phyloP scores from a whole-genome alignment of 2,888 invertebrate genomes.

The Hydraecia micacea region DNA sequence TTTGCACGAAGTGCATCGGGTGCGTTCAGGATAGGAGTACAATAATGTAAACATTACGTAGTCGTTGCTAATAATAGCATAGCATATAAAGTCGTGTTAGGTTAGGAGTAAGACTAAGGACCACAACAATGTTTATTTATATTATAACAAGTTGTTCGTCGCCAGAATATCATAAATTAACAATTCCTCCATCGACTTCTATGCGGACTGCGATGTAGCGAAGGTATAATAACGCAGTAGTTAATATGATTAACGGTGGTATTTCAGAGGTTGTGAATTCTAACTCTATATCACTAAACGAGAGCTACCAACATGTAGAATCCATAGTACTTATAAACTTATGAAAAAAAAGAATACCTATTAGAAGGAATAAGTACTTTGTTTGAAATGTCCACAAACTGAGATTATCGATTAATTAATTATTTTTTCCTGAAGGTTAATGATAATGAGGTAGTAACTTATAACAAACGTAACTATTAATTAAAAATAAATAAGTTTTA shows the following conservation, averaged over 20 bases:
- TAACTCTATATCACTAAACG: slow-evolving; percentile 1
- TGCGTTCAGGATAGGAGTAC: slow-evolving; percentile 12
- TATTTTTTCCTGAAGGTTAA: slow-evolving; percentile 2
- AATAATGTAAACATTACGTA: slow-evolving; percentile 38
- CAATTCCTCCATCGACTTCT: not conserved
- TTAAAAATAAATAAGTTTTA: not conserved
- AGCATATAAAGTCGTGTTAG: slow-evolving; percentile 12
- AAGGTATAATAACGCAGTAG: not conserved
- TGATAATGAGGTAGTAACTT: slow-evolving; percentile 5
- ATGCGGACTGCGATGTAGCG: not conserved
- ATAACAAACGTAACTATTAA: not conserved
- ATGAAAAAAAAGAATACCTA: not conserved
- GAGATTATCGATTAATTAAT: slow-evolving; percentile 11
- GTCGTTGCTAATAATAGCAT: slow-evolving; percentile 42
- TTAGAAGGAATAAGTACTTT: not conserved
- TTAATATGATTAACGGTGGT: not conserved
- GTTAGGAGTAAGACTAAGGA: slow-evolving; percentile 10
- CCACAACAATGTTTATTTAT: slow-evolving; percentile 18
- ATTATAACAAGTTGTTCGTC: not conserved
- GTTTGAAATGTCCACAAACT: not conserved
- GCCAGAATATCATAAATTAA: slow-evolving; percentile 1
- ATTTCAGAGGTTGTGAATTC: not conserved
- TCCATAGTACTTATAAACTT: not conserved
- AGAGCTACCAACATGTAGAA: not conserved
- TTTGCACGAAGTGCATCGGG: slow-evolving; percentile 6